phyloP scores from a whole-genome alignment of 2,113 vertebrate species.

The Andinoacara biseriatus region DNA sequence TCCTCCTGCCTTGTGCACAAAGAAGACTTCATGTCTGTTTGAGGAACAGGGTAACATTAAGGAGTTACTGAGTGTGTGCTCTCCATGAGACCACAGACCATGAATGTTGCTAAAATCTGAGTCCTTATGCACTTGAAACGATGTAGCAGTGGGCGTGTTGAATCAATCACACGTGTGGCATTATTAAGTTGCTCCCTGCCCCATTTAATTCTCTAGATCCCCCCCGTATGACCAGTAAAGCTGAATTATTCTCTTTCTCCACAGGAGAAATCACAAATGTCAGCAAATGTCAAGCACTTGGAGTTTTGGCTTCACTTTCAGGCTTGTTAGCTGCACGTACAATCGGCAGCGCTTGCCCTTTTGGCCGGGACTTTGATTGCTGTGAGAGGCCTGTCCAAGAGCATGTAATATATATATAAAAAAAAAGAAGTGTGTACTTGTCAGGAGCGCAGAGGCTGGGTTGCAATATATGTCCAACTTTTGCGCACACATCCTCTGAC shows the following conservation, averaged over 20 bases:
- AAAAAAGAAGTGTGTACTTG: slow-evolving; percentile 37
- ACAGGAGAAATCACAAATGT: slow-evolving; percentile 71
- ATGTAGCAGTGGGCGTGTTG: not conserved
- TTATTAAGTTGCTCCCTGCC: slow-evolving; percentile 65
- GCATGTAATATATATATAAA: not conserved
- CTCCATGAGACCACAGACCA: not conserved
- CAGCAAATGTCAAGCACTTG: slow-evolving; percentile 76
- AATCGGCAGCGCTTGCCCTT: slow-evolving; percentile 53
- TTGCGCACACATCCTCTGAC: slow-evolving; percentile 57
- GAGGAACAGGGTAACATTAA: slow-evolving; percentile 32
- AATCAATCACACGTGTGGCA: slow-evolving; percentile 46
- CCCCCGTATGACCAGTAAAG: slow-evolving; percentile 58
- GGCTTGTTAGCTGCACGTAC: slow-evolving; percentile 59
- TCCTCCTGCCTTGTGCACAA: slow-evolving; percentile 29
- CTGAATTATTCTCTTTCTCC: slow-evolving; percentile 64
- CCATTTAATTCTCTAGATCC: slow-evolving; percentile 54
- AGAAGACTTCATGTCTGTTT: slow-evolving; percentile 12
- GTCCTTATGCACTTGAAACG: not conserved
- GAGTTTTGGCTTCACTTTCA: slow-evolving; percentile 65
- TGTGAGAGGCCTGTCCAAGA: slow-evolving; percentile 29
- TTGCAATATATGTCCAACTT: slow-evolving; percentile 19
- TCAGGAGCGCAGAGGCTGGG: slow-evolving; percentile 31
- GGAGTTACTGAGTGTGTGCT: not conserved
- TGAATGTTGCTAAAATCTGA: not conserved
- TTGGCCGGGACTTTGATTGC: slow-evolving; percentile 52